These are phyloP conservation scores for Tetrao urogallus DNA, from an alignment of 2,113 vertebrate species.

Conservation along the genomic window DNA sequence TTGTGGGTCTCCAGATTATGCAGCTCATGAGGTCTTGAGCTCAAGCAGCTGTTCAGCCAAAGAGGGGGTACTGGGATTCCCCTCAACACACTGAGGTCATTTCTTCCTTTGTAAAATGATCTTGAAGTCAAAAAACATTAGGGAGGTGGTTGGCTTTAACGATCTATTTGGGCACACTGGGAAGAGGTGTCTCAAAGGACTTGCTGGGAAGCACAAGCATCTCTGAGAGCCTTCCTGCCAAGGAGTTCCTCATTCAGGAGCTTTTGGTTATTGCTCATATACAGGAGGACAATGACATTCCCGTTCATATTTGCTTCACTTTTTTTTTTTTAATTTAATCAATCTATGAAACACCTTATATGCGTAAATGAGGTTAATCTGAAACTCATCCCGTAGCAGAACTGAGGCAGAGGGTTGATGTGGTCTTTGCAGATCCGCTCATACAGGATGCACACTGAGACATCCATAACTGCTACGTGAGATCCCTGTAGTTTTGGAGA, in stretches of 20 bases:
- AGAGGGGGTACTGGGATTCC: not conserved
- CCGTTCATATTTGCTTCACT: not conserved
- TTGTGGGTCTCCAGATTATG: not conserved
- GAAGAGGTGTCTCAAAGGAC: not conserved
- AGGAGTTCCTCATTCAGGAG: not conserved
- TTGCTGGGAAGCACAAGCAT: not conserved
- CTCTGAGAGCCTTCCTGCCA: not conserved
- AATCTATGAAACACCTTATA: not conserved
- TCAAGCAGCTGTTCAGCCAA: not conserved
- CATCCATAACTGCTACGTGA: not conserved
- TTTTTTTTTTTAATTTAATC: not conserved
- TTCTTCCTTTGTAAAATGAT: not conserved
- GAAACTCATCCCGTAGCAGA: not conserved
- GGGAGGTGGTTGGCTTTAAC: not conserved
- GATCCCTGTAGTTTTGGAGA: not conserved
- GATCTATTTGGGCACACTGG: fast-evolving
- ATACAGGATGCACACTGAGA: too few species aligned
- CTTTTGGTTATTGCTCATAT: not conserved
- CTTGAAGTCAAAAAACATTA: not conserved
- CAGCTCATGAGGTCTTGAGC: not conserved
- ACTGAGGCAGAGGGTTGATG: not conserved
- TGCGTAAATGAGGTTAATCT: not conserved
- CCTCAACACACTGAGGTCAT: not conserved
- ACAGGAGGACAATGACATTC: not conserved
- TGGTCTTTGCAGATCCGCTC: not conserved